These are phyloP conservation scores for Platypus cylindrus DNA, from an alignment of 2,888 invertebrate genomes.

Conservation along the genomic window DNA sequence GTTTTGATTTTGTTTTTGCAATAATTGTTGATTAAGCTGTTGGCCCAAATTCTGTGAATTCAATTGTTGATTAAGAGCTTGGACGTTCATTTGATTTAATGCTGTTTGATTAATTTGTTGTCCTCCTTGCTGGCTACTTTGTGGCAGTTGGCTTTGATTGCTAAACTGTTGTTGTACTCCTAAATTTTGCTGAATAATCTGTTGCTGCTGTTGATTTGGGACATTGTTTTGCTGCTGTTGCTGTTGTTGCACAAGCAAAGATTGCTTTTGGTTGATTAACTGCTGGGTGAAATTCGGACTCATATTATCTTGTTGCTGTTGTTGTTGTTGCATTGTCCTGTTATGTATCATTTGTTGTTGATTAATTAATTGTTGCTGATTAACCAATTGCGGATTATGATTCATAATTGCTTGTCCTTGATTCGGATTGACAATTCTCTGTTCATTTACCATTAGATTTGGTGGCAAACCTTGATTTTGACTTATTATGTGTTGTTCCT, in stretches of 20 bases:
- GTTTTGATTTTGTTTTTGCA: constrained; percentile 20
- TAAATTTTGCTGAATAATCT: constrained; percentile 40
- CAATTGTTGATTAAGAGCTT: constrained; percentile 21
- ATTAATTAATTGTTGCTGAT: constrained; percentile 30
- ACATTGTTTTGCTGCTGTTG: too few relatives aligned
- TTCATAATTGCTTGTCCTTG: constrained; percentile 38
- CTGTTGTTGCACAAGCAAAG: constrained; percentile 25
- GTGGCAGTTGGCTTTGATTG: constrained; percentile 28
- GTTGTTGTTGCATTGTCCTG: constrained; percentile 14
- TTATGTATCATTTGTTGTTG: constrained; percentile 38
- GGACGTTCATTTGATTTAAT: constrained; percentile 16
- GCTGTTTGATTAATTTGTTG: constrained; percentile 23
- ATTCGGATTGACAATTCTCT: constrained; percentile 9
- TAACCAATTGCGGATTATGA: constrained; percentile 30
- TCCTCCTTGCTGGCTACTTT: constrained; percentile 23
- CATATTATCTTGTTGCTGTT: constrained; percentile 4
- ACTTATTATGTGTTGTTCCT: constrained; percentile 11
- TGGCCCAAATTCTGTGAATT: constrained; percentile 22
- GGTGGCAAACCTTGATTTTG: not conserved
- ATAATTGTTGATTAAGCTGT: constrained; percentile 23
- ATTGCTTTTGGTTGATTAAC: constrained; percentile 23
- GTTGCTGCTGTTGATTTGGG: constrained; percentile 29
- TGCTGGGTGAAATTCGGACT: constrained; percentile 7
- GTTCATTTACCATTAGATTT: constrained; percentile 4
- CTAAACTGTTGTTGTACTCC: constrained; percentile 34